Evolutionary conservation across 2,888 invertebrate genomes (phyloP), one percentile per base, ranked within the genome.

Genomic region (Eilema griseolum): DNA sequence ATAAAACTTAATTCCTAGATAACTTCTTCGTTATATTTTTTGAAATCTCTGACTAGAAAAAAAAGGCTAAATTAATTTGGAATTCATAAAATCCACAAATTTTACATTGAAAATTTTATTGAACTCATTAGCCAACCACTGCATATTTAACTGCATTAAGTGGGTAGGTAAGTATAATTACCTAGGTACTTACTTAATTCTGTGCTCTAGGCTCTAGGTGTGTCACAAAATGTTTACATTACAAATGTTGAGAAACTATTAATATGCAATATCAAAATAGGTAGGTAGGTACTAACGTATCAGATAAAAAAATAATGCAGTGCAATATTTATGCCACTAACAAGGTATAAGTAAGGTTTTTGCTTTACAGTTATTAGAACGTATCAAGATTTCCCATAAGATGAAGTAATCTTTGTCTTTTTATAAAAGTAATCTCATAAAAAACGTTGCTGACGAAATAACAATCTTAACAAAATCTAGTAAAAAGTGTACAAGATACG

Each of bases 381-480:
- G 52, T n/a, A 52, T 52, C 46, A 52, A 46, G 46, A 64, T 64
- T 46, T 64, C 20, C 28, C 28, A 52, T 28, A 28, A 64, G 41
- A 24, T 64, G 46, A 52, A 26, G 63, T 52, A 41, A 46, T 64
- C 63, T 46, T n/a, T 5, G 5, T 46, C n/a, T 52, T 52, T 46
- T 64, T 64, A 20, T 46, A 46, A 46, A 63, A 46, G 37, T 24
- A 1, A 24, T 24, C 23, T 20, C 37, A 37, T 10, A 1, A 64
- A 64, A 63, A 46, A 28, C 0, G 14, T 46, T 28, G 12, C 26
- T 46, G n/a, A 11, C 3, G 28, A 28, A 64, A 20, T 11, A 46
- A 46, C 63, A 24, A 24, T 37, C 63, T 46, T 26, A 26, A 37
- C 37, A 20, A 46, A 20, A 46, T 46, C 20, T 46, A 7, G 52